Evolutionary conservation across 2,113 vertebrate species (phyloP).

Genomic region (Chlorocebus sabaeus): DNA sequence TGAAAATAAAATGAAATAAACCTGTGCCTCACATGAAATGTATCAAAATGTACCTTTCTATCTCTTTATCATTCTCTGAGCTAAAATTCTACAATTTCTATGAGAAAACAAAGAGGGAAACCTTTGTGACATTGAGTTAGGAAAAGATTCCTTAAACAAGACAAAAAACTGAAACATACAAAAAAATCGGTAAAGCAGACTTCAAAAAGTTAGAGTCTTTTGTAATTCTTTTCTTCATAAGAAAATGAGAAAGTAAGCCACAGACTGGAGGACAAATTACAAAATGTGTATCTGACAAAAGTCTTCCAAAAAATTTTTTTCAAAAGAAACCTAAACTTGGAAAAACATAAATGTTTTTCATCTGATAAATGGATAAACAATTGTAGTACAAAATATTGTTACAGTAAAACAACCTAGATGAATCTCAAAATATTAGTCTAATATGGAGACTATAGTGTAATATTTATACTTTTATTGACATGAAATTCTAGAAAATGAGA

Average conservation of each 20-base stretch:
- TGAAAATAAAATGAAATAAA: background rate
- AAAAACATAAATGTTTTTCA: background rate
- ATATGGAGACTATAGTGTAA: background rate
- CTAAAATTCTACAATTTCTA: background rate
- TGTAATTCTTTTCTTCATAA: background rate
- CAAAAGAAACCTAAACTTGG: background rate
- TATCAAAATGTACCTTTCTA: background rate
- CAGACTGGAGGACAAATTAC: background rate
- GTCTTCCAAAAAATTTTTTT: background rate
- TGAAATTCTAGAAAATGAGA: background rate
- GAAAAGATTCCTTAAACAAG: background rate
- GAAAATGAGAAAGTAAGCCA: background rate
- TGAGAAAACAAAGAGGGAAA: background rate
- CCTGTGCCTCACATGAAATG: background rate
- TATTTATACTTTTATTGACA: background rate
- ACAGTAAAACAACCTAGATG: background rate
- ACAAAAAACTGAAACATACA: background rate
- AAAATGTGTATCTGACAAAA: background rate
- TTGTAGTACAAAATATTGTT: background rate
- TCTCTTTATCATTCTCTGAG: background rate
- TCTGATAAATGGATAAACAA: background rate
- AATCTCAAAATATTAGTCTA: background rate
- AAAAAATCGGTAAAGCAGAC: background rate
- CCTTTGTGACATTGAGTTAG: background rate
- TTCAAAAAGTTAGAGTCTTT: background rate